phyloP scores from a whole-genome alignment of 1,140 invertebrate species.

The Mactra quadrangularis region DNA sequence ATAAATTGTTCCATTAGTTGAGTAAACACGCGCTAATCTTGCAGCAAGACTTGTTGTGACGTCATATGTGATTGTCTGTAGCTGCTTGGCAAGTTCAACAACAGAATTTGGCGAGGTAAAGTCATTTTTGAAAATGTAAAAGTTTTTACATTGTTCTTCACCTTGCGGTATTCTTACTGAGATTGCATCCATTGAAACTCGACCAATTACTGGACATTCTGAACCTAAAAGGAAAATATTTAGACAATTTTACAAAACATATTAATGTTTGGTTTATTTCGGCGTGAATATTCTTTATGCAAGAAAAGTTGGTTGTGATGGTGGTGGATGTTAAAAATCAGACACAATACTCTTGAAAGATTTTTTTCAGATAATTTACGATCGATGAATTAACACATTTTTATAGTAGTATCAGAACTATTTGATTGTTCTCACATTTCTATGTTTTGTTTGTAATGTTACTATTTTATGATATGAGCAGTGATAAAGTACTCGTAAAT shows the following conservation, averaged over 20 bases:
- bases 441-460: too few species aligned
- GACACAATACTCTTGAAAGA: too few species aligned
- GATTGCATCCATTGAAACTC: conserved; percentile 74
- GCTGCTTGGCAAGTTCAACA: conserved; percentile 48
- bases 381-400: too few species aligned
- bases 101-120: conserved; percentile 63
- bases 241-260: background rate
- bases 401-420: too few species aligned
- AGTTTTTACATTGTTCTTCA: conserved; percentile 33
- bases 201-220: conserved; percentile 66
- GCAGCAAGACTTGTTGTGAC: conserved; percentile 63
- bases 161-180: conserved; percentile 61
- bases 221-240: conserved; percentile 53
- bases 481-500: too few species aligned
- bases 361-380: too few species aligned
- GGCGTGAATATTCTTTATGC: too few species aligned
- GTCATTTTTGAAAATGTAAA: conserved; percentile 66
- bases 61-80: conserved; percentile 71
- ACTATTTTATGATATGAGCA: too few species aligned
- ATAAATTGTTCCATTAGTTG: conserved; percentile 14
- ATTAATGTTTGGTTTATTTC: too few species aligned
- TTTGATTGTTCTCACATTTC: too few species aligned
- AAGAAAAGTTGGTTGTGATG: too few species aligned
- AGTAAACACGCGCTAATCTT: conserved; percentile 67
- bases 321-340: too few species aligned